These are phyloP conservation scores for Chironomus tepperi DNA, from an alignment of 1,140 invertebrate genomes.

Conservation along the genomic window DNA sequence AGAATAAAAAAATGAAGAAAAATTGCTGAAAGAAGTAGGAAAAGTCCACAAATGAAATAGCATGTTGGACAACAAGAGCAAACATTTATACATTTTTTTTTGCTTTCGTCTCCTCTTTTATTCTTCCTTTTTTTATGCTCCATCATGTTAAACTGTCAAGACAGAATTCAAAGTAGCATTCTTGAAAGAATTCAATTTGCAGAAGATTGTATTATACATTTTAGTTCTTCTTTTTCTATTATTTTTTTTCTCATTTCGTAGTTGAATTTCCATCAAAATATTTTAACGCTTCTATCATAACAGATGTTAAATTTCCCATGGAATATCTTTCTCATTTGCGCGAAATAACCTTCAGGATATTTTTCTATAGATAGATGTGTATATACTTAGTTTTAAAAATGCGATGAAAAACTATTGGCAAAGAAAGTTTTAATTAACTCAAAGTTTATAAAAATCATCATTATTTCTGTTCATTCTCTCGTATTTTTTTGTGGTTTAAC, in stretches of 20 bases:
- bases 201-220: not conserved
- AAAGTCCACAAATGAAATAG: slow-evolving; percentile 5
- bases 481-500: not conserved
- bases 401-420: not conserved
- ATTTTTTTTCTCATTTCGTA: too few relatives aligned
- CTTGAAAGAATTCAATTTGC: not conserved
- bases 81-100: not conserved
- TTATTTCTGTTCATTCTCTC: not conserved
- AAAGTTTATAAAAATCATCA: slow-evolving; percentile 10
- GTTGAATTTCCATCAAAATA: not conserved
- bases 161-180: not conserved
- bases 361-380: not conserved
- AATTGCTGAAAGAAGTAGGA: not conserved
- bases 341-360: not conserved
- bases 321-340: not conserved
- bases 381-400: not conserved
- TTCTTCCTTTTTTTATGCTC: not conserved
- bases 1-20: not conserved
- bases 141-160: not conserved
- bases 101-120: not conserved
- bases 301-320: not conserved
- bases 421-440: slow-evolving; percentile 7
- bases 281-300: slow-evolving; percentile 9
- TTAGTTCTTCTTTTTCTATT: not conserved
- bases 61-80: not conserved